Conservation (phyloP, 2,888 invertebrate species). For the Nomada fucata region DNA sequence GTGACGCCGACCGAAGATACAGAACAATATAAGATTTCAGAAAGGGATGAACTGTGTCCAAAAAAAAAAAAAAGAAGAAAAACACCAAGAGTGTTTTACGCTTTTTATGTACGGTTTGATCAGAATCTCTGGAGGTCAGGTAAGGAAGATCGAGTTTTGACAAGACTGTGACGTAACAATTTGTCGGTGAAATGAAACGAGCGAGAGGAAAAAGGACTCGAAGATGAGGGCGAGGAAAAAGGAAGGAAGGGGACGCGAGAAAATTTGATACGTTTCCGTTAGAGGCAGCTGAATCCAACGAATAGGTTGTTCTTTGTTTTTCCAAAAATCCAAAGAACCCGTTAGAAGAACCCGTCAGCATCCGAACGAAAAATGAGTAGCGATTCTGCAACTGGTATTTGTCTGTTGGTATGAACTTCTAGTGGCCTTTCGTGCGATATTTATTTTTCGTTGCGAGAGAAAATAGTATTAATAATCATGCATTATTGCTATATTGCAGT, state of each 20-base stretch:
- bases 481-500: too few relatives aligned
- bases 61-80: slow-evolving; percentile 26
- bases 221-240: slow-evolving; percentile 21
- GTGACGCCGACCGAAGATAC: slow-evolving; percentile 10
- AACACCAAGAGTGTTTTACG: slow-evolving; percentile 30
- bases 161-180: slow-evolving; percentile 66
- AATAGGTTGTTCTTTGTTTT: slow-evolving; percentile 64
- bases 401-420: not conserved
- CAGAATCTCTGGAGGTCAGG: slow-evolving; percentile 67
- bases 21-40: slow-evolving; percentile 54
- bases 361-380: not conserved
- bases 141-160: slow-evolving; percentile 65
- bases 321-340: slow-evolving; percentile 42
- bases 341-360: slow-evolving; percentile 27
- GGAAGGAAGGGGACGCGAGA: slow-evolving; percentile 41
- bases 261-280: slow-evolving; percentile 74
- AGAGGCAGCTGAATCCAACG: slow-evolving; percentile 68
- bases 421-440: too few relatives aligned
- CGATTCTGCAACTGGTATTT: not conserved
- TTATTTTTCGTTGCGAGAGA: too few relatives aligned
- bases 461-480: too few relatives aligned
- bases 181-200: slow-evolving; percentile 42
- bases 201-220: slow-evolving; percentile 32
- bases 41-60: slow-evolving; percentile 54
- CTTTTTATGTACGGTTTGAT: slow-evolving; percentile 48